phyloP scores from a whole-genome alignment of 2,888 invertebrate species.

The Drosophila dives region DNA sequence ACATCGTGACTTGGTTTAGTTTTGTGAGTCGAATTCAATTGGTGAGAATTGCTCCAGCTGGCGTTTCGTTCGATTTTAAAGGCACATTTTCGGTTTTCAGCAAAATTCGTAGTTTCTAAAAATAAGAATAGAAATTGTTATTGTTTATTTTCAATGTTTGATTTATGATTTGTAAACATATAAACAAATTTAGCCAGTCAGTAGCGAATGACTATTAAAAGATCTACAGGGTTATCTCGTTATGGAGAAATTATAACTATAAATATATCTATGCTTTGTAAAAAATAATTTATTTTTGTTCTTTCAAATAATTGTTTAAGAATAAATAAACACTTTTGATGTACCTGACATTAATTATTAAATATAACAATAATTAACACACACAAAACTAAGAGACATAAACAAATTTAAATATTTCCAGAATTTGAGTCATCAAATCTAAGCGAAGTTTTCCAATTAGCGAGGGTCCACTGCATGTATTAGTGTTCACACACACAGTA shows the following conservation, averaged over 20 bases:
- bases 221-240: not conserved
- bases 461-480: conserved; percentile 14
- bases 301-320: not conserved
- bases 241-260: not conserved
- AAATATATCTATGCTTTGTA: not conserved
- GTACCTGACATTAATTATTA: not conserved
- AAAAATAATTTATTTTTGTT: not conserved
- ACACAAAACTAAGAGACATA: not conserved
- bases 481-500: conserved; percentile 39
- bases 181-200: conserved; percentile 56
- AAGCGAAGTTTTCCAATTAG: not conserved
- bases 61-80: conserved; percentile 54
- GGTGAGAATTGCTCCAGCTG: conserved; percentile 46
- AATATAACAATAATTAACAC: not conserved
- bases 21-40: conserved; percentile 11
- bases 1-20: conserved; percentile 58
- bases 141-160: conserved; percentile 58
- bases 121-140: conserved; percentile 45
- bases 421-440: not conserved
- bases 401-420: not conserved
- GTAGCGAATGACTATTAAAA: conserved; percentile 12
- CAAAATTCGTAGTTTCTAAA: conserved; percentile 53
- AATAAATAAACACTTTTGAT: not conserved
- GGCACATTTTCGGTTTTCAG: conserved; percentile 65
- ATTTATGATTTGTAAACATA: conserved; percentile 41